Evolutionary conservation across 1,140 invertebrate genomes (phyloP).

Genomic region (Megalopta genalis): DNA sequence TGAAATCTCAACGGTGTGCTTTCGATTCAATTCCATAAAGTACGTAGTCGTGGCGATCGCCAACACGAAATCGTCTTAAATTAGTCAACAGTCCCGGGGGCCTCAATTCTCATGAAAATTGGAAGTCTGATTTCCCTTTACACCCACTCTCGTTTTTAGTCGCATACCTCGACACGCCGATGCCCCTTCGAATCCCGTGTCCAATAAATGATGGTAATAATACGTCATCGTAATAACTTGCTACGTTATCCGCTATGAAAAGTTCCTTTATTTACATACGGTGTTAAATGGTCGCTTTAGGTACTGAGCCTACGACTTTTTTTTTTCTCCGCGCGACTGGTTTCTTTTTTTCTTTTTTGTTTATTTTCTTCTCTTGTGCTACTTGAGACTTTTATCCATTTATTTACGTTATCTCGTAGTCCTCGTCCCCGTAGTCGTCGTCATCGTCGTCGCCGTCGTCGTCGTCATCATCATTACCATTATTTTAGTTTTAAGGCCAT

Average conservation of each 20-base stretch:
- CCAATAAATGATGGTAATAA: constrained; percentile 23
- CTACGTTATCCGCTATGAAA: constrained; percentile 36
- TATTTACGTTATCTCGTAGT: neutral
- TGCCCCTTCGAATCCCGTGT: neutral
- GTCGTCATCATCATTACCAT: neutral
- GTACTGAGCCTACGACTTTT: constrained; percentile 36
- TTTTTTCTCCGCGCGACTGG: constrained; percentile 22
- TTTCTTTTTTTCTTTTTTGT: neutral
- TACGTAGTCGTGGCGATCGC: neutral
- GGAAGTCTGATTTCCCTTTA: constrained; percentile 27
- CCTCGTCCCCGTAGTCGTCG: constrained; percentile 16
- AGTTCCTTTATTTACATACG: constrained; percentile 30
- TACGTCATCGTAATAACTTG: constrained; percentile 28
- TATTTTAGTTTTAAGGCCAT: constrained; percentile 59
- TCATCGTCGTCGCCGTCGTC: neutral
- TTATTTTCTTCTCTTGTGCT: neutral
- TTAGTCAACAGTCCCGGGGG: neutral
- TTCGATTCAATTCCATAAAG: constrained; percentile 31
- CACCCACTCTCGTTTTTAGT: neutral
- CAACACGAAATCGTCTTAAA: neutral
- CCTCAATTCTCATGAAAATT: constrained; percentile 44
- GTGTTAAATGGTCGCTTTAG: constrained; percentile 15
- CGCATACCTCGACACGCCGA: constrained; percentile 13
- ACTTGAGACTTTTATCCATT: constrained; percentile 22
- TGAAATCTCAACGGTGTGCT: neutral